phyloP scores from a whole-genome alignment of 30 jellyfish, hydroid and myxozoan species.

The Pelagia noctiluca region DNA sequence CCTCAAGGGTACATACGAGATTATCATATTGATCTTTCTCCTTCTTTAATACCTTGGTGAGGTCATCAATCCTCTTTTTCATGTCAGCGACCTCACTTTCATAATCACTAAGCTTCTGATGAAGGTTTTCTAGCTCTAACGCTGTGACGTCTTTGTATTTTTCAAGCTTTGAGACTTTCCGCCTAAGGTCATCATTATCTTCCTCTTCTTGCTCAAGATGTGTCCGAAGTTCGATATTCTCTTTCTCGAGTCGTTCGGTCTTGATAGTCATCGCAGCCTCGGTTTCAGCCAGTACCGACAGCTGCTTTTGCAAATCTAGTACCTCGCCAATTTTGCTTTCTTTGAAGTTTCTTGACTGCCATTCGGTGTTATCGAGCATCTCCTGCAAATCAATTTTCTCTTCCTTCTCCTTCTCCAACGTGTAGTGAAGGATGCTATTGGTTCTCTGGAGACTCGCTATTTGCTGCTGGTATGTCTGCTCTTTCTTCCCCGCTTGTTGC shows the following conservation, averaged over 20 bases:
- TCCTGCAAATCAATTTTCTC: conserved; percentile 89
- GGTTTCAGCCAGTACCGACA: conserved; percentile 64
- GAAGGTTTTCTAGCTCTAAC: conserved; percentile 61
- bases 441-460: conserved; percentile 80
- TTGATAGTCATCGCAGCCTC: conserved; percentile 55
- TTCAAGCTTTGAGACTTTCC: conserved; percentile 58
- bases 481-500: conserved; percentile 94
- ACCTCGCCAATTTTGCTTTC: conserved; percentile 70
- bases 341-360: conserved; percentile 72
- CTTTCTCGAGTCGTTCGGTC: conserved; percentile 50
- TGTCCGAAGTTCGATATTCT: conserved; percentile 64
- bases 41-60: conserved; percentile 48
- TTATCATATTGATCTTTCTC: conserved; percentile 63
- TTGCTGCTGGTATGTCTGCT: conserved; percentile 86
- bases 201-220: conserved; percentile 91
- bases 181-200: conserved; percentile 73
- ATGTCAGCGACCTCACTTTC: conserved; percentile 67
- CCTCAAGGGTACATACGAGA: conserved; percentile 79
- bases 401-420: conserved; percentile 94
- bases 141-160: conserved; percentile 62
- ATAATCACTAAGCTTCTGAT: conserved; percentile 60
- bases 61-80: conserved; percentile 71
- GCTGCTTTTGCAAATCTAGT: conserved; percentile 60
- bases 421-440: conserved; percentile 82
- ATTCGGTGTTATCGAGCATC: conserved; percentile 71